Percentiles rank a stretch among this genome's conserved stretches.
Evolutionary conservation across 1,140 invertebrate species (phyloP).

Genomic region (Tribolium castaneum): DNA sequence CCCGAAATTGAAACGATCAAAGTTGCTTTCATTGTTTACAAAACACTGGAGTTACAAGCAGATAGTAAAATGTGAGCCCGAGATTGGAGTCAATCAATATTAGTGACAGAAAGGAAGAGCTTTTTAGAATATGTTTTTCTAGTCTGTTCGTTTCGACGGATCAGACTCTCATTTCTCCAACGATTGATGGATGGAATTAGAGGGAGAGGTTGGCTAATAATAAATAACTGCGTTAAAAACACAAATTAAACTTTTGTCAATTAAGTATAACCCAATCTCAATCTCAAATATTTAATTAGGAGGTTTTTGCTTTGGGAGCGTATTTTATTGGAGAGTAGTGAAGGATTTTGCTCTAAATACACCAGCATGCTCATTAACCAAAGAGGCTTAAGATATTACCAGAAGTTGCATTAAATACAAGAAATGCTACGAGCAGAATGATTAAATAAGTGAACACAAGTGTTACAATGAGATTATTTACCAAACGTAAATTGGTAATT

Average conservation of each 20-base stretch:
- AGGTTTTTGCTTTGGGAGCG: too few species aligned
- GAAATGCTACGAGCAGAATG: neutral
- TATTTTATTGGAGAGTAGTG: neutral
- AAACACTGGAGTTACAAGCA: neutral
- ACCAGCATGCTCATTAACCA: neutral
- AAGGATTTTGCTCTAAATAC: neutral
- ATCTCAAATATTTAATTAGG: too few species aligned
- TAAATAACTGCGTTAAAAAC: too few species aligned
- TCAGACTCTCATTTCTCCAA: neutral
- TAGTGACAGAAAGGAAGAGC: neutral
- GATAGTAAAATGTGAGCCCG: neutral
- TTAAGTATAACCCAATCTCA: too few species aligned
- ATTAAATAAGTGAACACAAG: neutral
- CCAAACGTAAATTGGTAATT: too few species aligned
- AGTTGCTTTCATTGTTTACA: neutral
- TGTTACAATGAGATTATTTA: too few species aligned
- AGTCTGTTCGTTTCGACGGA: neutral
- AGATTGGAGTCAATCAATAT: neutral
- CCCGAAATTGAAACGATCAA: neutral
- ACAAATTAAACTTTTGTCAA: too few species aligned
- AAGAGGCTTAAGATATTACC: neutral
- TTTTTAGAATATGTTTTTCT: slow-evolving; percentile 13
- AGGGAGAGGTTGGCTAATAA: neutral
- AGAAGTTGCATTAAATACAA: neutral
- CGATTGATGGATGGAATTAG: slow-evolving; percentile 3